Evolutionary conservation across 2,888 invertebrate species (phyloP), one percentile per base, ranked within the genome.

Genomic region (Netelia fuscicornis): DNA sequence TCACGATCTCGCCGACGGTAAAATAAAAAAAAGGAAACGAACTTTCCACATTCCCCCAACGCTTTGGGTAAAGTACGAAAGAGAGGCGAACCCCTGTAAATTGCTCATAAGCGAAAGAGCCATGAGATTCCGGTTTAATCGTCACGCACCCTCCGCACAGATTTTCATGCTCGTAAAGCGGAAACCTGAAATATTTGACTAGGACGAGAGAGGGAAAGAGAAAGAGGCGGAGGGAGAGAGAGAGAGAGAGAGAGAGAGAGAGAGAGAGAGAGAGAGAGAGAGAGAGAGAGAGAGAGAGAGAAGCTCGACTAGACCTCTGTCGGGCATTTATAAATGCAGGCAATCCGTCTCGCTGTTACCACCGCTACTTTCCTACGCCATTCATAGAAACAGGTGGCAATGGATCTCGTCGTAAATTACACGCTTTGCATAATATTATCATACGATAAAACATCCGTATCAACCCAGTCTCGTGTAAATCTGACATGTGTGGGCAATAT

Each of bases 111-210:
- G 52, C 37, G 62, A 81, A 62, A 74, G 81, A 68, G 42, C 37
- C 74, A 37, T 68, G 68, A 81, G 60, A 75, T 81, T 75, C 68
- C 25, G 60, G 52, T 68, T 75, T 81, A 74, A 81, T 81, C 74
- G 81, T 68, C 81, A 74, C 60, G 72, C 67, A 58, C 42, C 72
- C 37, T 52, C 23, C 37, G 30, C 37, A 8, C n/a, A 20, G 23
- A 64, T 62, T 60, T 78, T 82, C 81, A 77, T 71, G 84, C 83
- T 84, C 84, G 84, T n/a, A 70, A 62, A 52, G 70, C 71, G 64
- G 74, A 2, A 58, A 81, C 78, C 86, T 76, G 84, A 84, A 82
- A 82, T 85, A 83, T 85, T 83, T 74, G 82, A 78, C 84, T 81
- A 78, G 62, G 83, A 80, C 81, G 37, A 37, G 37, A 37, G 6